Evolutionary conservation across 1,140 invertebrate genomes (phyloP).

Genomic region (Scaptomyza pallida): DNA sequence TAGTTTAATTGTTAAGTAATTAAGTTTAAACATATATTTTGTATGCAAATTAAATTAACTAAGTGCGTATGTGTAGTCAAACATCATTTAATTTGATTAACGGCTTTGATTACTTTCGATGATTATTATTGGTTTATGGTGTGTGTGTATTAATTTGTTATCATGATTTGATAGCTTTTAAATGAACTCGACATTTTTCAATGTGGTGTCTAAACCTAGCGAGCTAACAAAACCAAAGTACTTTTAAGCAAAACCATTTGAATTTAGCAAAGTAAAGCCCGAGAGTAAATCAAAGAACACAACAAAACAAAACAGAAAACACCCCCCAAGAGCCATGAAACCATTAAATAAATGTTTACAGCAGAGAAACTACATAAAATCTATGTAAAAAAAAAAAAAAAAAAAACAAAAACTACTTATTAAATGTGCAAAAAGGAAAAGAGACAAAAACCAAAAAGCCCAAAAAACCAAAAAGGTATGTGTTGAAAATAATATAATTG

Average conservation of each 20-base stretch:
- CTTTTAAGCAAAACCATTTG: constrained; percentile 49
- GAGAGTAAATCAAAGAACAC: constrained; percentile 24
- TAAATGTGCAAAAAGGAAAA: constrained; percentile 58
- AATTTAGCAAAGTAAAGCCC: constrained; percentile 36
- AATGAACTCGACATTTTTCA: constrained; percentile 27
- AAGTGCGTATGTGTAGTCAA: constrained; percentile 15
- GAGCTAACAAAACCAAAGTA: constrained; percentile 70
- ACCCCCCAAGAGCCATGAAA: constrained; percentile 22
- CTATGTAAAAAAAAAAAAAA: constrained; percentile 15
- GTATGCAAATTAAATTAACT: constrained; percentile 38
- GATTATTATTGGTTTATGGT: constrained; percentile 28
- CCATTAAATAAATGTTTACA: constrained; percentile 58
- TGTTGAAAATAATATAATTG: constrained; percentile 32
- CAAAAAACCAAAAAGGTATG: constrained; percentile 51
- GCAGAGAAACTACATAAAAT: background rate
- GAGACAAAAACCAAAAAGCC: constrained; percentile 44
- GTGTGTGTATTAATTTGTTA: constrained; percentile 16
- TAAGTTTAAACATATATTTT: constrained; percentile 32
- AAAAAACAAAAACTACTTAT: constrained; percentile 43
- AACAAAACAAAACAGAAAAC: background rate
- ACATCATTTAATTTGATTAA: constrained; percentile 16
- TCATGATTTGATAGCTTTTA: constrained; percentile 31
- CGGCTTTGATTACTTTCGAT: constrained; percentile 1
- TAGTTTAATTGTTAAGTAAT: constrained; percentile 56
- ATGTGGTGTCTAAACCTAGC: constrained; percentile 59